Evolutionary conservation across 2,113 vertebrate species (phyloP), one percentile per base, ranked within the genome.

Genomic region (Dicaeum eximium): DNA sequence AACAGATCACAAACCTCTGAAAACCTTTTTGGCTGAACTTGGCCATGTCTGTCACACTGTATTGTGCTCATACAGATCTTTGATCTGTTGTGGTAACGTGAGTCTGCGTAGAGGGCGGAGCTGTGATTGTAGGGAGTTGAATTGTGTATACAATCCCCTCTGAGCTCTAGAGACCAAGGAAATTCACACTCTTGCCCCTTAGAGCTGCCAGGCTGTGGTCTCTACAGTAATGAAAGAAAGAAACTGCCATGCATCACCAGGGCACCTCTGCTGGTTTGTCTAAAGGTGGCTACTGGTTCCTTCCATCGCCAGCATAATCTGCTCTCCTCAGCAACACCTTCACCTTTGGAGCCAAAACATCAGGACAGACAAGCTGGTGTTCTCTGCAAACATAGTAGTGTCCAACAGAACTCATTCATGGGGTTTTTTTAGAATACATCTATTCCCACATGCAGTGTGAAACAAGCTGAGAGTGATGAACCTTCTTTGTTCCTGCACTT

Each of bases 141-240:
- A 57, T 3, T 44, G 19, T n/a, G 6, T 0, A 0, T 53, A 15
- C 50, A 73, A 7, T 45, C 10, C 24, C 14, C 8, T 64, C 40
- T 51, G 73, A 73, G 40, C 61, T 80, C 40, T 47, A 50, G 51
- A 38, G 13, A 61, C 4, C 31, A 42, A 28, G 30, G 23, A 56
- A 47, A n/a, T 65, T 73, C 31, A 67, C 30, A 18, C 4, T 65
- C 9, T 35, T 57, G 6, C 6, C 27, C 17, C 42, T 75, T 28
- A 40, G 20, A 61, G n/a, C 21, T 81, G 15, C 7, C n/a, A 72
- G 20, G 28, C 30, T 80, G 15, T 35, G 21, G 10, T 47, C 33
- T 42, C 14, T 69, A 20, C 20, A 13, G 16, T 30, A 9, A 21
- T 7, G 40, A 80, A 87, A 22, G n/a, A 66, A 75, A 69, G 37